Base-by-base conservation (phyloP, 2,888 invertebrate genomes). In the Morpho helenor region DNA sequence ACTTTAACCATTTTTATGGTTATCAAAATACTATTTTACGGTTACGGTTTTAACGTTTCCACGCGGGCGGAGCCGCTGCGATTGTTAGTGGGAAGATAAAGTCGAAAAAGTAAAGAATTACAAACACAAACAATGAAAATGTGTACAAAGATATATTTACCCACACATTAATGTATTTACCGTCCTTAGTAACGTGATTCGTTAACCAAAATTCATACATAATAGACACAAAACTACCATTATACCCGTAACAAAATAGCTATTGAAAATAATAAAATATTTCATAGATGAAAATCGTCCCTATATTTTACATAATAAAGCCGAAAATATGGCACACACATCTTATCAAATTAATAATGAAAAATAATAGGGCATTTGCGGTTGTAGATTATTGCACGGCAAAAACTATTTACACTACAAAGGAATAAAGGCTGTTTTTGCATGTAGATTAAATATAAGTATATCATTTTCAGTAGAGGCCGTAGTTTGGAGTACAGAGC, bases 341-440 rank as follows among this genome's bases (percentile, higher is more conserved):
- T 84, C 81, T 84, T 87, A 85, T 87, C 83, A 83, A 86, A 86
- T 87, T 85, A 85, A 86, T 86, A 84, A 87, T 82, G 80, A 84
- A 80, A 79, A 86, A 82, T 85, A 82, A 84, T 78, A 79, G 76
- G 72, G 67, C 66, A 61, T 74, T 71, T 70, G 65, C 62, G 67
- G 55, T 56, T 40, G 47, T 16, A 10, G 22, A 39, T 16, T 8
- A 7, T 3, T 52, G 48, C 45, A 54, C 44, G 45, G 49, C 61
- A 72, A 78, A 74, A 59, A 63, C 62, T 58, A 63, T 73, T 68
- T 72, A 79, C 71, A 50, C 9, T 2, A 10, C 8, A 54, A 51
- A 40, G 52, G 31, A 51, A 69, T 79, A 82, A 70, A 75, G 76
- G 66, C 59, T 60, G 45, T 74, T 80, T 81, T 80, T 60, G 69